These are phyloP conservation scores for Cylas formicarius DNA, from an alignment of 1,140 invertebrate genomes.

Conservation along the genomic window DNA sequence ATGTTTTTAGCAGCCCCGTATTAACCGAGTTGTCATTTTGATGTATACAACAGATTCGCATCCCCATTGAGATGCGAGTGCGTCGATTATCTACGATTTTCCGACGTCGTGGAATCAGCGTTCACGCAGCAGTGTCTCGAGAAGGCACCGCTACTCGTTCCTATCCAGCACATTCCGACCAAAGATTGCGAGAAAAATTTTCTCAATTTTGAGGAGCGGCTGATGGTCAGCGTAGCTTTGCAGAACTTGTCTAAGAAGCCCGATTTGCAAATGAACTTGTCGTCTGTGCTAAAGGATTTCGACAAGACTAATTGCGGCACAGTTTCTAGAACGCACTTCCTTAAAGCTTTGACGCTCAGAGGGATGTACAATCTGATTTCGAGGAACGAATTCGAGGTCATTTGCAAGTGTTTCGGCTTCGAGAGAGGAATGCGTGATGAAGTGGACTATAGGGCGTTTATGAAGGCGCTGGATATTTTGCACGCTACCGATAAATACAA, in stretches of 20 bases:
- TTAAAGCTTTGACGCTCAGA: slow-evolving; percentile 53
- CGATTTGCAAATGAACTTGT: slow-evolving; percentile 56
- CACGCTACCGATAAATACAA: slow-evolving; percentile 42
- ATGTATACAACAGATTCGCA: too few relatives aligned
- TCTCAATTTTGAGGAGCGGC: slow-evolving; percentile 61
- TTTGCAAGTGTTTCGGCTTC: slow-evolving; percentile 61
- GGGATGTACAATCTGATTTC: slow-evolving; percentile 52
- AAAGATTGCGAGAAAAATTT: slow-evolving; percentile 53
- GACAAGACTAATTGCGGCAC: slow-evolving; percentile 57
- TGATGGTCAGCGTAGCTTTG: slow-evolving; percentile 50
- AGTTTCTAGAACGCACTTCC: slow-evolving; percentile 50
- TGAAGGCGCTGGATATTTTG: slow-evolving; percentile 49
- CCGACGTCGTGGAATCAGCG: slow-evolving; percentile 55
- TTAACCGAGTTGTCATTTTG: too few relatives aligned
- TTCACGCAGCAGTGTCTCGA: slow-evolving; percentile 55
- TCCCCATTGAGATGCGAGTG: slow-evolving; percentile 47
- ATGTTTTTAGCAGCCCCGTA: too few relatives aligned
- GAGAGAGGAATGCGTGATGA: slow-evolving; percentile 50
- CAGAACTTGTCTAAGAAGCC: slow-evolving; percentile 55
- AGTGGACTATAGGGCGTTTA: slow-evolving; percentile 55
- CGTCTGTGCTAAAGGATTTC: slow-evolving; percentile 54
- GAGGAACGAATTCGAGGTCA: slow-evolving; percentile 51
- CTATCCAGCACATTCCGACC: slow-evolving; percentile 55
- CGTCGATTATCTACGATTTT: slow-evolving; percentile 59
- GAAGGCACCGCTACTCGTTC: slow-evolving; percentile 54